A percentile compares a stretch with the other conserved stretches of the same genome.
phyloP scores from a whole-genome alignment of 2,113 vertebrate genomes.

The Machaerirhynchus nigripectus region DNA sequence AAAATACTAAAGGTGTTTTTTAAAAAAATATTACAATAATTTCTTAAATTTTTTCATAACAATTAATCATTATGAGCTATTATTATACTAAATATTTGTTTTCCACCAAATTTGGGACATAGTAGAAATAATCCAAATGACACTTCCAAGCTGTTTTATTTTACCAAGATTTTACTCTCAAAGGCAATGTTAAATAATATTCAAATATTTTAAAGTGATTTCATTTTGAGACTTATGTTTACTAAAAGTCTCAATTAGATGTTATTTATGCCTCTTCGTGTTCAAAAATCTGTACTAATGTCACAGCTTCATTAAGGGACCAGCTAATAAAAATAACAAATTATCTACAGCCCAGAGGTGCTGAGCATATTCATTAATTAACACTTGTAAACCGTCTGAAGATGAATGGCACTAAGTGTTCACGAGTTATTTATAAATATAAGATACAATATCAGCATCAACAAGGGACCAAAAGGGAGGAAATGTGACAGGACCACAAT shows the following conservation, averaged over 20 bases:
- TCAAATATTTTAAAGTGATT: background rate
- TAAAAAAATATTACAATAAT: background rate
- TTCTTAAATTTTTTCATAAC: background rate
- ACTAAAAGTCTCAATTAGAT: background rate
- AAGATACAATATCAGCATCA: background rate
- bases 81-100: background rate
- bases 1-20: background rate
- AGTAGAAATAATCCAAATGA: background rate
- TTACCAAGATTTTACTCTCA: background rate
- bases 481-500: background rate
- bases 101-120: background rate
- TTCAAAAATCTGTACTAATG: background rate
- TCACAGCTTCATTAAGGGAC: background rate
- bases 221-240: background rate
- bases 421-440: background rate
- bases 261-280: background rate
- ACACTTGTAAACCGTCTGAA: background rate
- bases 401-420: background rate
- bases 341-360: background rate
- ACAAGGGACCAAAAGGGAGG: background rate
- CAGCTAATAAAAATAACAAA: conserved; percentile 3
- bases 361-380: background rate
- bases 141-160: background rate
- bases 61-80: background rate
- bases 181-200: background rate